These are phyloP conservation scores for Peromyscus aztecus DNA, from an alignment of 2,797 vertebrate species.

Conservation along the genomic window DNA sequence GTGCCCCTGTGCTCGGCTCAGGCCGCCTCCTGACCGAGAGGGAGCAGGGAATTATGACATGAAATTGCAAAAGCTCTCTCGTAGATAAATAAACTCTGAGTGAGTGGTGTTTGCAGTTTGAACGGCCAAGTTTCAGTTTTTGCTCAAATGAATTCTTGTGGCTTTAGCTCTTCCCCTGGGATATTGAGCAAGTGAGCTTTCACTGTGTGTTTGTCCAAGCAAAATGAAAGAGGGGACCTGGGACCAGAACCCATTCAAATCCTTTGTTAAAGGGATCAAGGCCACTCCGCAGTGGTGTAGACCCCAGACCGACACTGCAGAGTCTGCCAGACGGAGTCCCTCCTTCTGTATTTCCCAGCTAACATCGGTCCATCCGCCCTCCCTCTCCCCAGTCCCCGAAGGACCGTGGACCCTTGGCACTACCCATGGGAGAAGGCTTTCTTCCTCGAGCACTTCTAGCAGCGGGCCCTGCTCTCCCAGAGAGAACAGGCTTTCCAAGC, in stretches of 20 bases:
- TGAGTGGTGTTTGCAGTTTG: neutral
- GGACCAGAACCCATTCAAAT: neutral
- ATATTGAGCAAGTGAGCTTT: neutral
- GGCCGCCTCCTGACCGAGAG: neutral
- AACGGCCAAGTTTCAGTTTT: neutral
- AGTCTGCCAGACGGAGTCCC: neutral
- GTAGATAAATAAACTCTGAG: neutral
- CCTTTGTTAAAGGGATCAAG: neutral
- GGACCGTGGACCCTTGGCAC: neutral
- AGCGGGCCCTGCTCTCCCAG: neutral
- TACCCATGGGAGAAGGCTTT: neutral
- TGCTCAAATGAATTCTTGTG: neutral
- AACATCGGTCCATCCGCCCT: accelerated
- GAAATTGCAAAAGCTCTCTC: constrained; percentile 11
- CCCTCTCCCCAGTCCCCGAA: neutral
- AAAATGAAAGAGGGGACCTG: neutral
- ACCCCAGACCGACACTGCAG: neutral
- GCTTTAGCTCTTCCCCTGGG: neutral
- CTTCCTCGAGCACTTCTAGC: neutral
- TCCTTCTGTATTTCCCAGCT: neutral
- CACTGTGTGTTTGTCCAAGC: neutral
- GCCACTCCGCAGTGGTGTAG: neutral
- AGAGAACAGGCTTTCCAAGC: neutral
- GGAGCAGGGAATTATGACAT: neutral
- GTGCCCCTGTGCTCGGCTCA: accelerated